Base-by-base conservation (phyloP, 1,140 invertebrate genomes). In the Bradysia coprophila region DNA sequence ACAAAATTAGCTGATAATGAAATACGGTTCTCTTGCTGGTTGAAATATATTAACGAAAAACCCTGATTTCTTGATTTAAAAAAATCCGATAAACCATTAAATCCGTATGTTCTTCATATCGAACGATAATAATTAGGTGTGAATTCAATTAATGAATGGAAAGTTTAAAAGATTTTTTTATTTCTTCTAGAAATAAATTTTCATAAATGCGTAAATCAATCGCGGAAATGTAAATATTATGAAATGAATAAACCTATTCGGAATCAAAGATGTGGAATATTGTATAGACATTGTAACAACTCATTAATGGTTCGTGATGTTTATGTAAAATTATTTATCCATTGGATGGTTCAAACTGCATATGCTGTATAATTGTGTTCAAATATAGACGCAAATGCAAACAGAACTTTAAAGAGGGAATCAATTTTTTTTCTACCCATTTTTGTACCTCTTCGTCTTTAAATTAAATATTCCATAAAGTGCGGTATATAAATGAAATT, bases 311-410 rank as follows among this genome's bases (percentile, higher is more conserved):
- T 28, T n/a, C n/a, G n/a, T n/a, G 36, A 24, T 21, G 21, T 31
- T 18, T 23, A 21, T 24, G 18, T 34, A n/a, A 32, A 41, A 28
- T 28, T 28, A 28, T 28, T 28, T 28, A 28, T 28, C 13, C 24
- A n/a, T 28, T 28, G 24, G 24, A 28, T 28, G 24, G 6, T 28
- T 13, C 6, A 28, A 6, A 8, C 6, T 13, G 13, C 13, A 28
- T 28, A 28, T 28, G 24, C 24, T 38, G 15, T 18, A 18, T 38
- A 38, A 38, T 38, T 38, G 36, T 38, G 18, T 11, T 18, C 36
- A 38, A 38, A 38, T 20, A 38, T 38, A 38, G 36, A 38, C 36
- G 36, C 18, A 38, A 38, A 38, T 15, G 20, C 36, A 38, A 38
- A 38, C 20, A 38, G 16, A 28, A 28, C 24, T 20, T 38, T n/a